Evolutionary conservation across 2,888 invertebrate species (phyloP).

Genomic region (Standfussiana lucernea): DNA sequence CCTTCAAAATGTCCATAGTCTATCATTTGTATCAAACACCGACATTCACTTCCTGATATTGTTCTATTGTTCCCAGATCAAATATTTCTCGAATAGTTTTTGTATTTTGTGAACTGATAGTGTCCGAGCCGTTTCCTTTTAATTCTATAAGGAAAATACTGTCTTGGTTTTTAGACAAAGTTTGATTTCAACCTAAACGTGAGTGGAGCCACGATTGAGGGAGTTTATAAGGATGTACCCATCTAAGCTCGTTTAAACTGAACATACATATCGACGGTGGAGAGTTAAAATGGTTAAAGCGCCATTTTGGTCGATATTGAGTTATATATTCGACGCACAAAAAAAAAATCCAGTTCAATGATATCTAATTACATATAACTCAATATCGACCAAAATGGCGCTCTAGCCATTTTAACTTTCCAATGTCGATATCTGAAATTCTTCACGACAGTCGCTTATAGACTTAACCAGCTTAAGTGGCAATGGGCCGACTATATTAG

Average conservation of each 20-base stretch:
- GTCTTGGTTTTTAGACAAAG: not conserved
- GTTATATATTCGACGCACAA: no score
- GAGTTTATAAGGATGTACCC: not conserved
- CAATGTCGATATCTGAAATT: not conserved
- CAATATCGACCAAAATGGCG: no score
- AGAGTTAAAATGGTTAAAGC: no score
- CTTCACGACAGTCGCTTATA: not conserved
- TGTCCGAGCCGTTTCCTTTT: conserved; percentile 30
- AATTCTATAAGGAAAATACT: conserved; percentile 13
- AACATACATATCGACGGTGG: no score
- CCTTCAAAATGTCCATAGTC: not conserved
- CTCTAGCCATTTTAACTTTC: no score
- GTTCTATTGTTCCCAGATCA: conserved; percentile 69
- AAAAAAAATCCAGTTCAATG: no score
- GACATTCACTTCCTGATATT: conserved; percentile 71
- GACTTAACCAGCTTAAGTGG: not conserved
- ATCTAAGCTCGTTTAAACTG: not conserved
- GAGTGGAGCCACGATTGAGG: no score
- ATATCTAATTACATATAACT: no score
- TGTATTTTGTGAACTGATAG: conserved; percentile 53
- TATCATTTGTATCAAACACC: conserved; percentile 27
- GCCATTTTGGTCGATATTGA: no score
- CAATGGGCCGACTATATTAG: not conserved
- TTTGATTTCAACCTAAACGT: not conserved
- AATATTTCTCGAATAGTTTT: conserved; percentile 41